Evolutionary conservation across 2,888 invertebrate genomes (phyloP).

Genomic region (Schizotus pectinicornis): DNA sequence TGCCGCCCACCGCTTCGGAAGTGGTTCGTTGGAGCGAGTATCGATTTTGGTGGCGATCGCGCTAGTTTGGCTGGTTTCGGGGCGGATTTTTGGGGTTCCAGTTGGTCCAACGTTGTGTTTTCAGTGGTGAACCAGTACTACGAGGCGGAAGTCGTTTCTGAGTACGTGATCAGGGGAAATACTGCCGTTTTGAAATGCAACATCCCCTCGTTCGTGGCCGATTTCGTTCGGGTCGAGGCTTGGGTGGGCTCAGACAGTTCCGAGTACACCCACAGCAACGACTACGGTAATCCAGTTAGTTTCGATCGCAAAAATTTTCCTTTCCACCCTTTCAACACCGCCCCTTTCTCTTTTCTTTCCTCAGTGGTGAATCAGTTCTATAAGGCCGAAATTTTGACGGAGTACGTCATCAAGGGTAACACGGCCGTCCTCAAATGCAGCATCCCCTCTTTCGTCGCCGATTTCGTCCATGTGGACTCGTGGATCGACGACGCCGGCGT

Average conservation of each 20-base stretch:
- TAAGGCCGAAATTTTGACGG: slow-evolving; percentile 74
- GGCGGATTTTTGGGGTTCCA: not conserved
- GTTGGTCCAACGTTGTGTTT: slow-evolving; percentile 41
- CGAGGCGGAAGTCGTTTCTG: slow-evolving; percentile 83
- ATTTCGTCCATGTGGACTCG: slow-evolving; percentile 73
- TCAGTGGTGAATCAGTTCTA: slow-evolving; percentile 76
- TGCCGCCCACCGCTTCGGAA: not conserved
- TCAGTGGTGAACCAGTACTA: slow-evolving; percentile 89
- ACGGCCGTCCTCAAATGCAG: slow-evolving; percentile 75
- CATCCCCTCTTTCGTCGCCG: slow-evolving; percentile 76
- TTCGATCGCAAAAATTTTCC: slow-evolving; percentile 12
- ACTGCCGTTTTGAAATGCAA: slow-evolving; percentile 88
- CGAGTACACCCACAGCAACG: slow-evolving; percentile 72
- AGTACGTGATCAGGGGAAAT: slow-evolving; percentile 88
- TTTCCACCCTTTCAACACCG: not conserved
- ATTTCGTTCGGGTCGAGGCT: slow-evolving; percentile 88
- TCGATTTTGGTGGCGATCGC: not conserved
- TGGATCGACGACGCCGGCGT: slow-evolving; percentile 74
- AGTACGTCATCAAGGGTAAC: slow-evolving; percentile 77
- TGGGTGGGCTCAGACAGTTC: slow-evolving; percentile 74
- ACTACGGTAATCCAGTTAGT: slow-evolving; percentile 69
- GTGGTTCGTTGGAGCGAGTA: not conserved
- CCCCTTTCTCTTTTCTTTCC: slow-evolving; percentile 38
- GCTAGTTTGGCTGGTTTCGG: not conserved
- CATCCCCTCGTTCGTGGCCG: slow-evolving; percentile 88